Percentiles rank a stretch among this genome's conserved stretches.
These are phyloP conservation scores for Nanger granti DNA, from an alignment of 2,113 vertebrate genomes.

Conservation along the genomic window DNA sequence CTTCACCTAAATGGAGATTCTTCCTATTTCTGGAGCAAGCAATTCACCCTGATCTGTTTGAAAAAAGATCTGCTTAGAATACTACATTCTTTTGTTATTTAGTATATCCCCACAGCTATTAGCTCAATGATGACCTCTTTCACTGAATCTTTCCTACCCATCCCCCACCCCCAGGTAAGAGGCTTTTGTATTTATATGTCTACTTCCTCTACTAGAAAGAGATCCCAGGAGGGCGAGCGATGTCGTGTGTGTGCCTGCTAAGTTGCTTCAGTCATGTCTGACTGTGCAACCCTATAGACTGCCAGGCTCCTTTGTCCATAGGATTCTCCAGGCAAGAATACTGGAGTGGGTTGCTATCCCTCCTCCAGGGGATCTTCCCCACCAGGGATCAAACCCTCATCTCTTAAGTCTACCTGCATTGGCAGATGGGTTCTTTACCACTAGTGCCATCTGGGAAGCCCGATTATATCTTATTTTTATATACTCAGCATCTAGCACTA, in stretches of 20 bases:
- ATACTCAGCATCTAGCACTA: not conserved
- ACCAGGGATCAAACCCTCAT: not conserved
- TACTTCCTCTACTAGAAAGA: not conserved
- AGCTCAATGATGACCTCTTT: not conserved
- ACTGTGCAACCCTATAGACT: not conserved
- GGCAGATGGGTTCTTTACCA: not conserved
- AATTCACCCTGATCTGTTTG: not conserved
- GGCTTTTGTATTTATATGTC: not conserved
- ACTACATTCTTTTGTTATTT: not conserved
- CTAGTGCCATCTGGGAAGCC: not conserved
- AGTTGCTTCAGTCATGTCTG: not conserved
- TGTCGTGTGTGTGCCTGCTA: not conserved
- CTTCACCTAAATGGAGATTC: not conserved
- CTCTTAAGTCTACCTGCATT: not conserved
- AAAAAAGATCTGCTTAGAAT: not conserved
- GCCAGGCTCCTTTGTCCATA: not conserved
- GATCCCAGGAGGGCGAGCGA: not conserved
- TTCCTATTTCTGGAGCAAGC: not conserved
- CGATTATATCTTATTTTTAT: not conserved
- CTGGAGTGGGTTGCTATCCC: too few relatives aligned
- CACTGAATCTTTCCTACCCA: not conserved
- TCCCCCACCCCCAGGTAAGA: not conserved
- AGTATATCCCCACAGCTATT: not conserved
- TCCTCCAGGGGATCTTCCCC: not conserved
- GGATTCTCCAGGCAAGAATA: not conserved